These are phyloP conservation scores for Phenganax marumi DNA, from an alignment of 92 coral and sea anemone genomes.

Conservation along the genomic window DNA sequence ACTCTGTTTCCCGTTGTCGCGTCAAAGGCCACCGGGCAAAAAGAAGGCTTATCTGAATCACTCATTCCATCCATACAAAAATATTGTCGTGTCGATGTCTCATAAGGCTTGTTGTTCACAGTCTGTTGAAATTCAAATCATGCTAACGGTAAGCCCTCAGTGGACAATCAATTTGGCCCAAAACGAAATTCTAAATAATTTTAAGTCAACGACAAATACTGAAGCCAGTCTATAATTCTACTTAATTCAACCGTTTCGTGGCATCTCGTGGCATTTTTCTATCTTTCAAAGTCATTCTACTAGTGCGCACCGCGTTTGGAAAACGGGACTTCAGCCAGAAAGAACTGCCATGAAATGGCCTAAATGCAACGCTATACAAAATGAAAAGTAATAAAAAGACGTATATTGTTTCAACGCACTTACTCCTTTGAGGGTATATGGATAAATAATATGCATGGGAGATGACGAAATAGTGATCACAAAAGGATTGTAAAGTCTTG, in stretches of 20 bases:
- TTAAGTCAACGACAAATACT: no score
- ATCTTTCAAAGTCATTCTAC: no score
- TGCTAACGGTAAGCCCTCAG: not conserved
- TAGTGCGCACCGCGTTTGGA: no score
- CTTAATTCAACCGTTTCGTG: no score
- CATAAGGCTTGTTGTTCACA: slow-evolving; percentile 38
- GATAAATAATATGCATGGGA: slow-evolving; percentile 35
- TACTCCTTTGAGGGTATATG: slow-evolving; percentile 16
- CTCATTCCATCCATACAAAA: slow-evolving; percentile 37
- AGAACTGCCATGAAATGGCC: no score
- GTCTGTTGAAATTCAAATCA: not conserved
- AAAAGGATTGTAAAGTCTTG: slow-evolving; percentile 43
- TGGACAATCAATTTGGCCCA: not conserved
- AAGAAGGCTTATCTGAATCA: slow-evolving; percentile 33
- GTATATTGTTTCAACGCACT: not conserved
- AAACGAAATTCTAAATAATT: not conserved
- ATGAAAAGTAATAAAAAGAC: not conserved
- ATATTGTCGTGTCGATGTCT: slow-evolving; percentile 24
- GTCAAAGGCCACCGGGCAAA: slow-evolving; percentile 69
- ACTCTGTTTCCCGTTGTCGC: slow-evolving; percentile 18
- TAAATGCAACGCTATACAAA: not conserved
- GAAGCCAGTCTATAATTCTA: no score
- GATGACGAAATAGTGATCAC: slow-evolving; percentile 25
- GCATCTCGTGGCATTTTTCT: no score
- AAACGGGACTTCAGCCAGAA: no score